Conservation (phyloP, 2,113 vertebrate genomes). For the Dendropsophus ebraccatus region DNA sequence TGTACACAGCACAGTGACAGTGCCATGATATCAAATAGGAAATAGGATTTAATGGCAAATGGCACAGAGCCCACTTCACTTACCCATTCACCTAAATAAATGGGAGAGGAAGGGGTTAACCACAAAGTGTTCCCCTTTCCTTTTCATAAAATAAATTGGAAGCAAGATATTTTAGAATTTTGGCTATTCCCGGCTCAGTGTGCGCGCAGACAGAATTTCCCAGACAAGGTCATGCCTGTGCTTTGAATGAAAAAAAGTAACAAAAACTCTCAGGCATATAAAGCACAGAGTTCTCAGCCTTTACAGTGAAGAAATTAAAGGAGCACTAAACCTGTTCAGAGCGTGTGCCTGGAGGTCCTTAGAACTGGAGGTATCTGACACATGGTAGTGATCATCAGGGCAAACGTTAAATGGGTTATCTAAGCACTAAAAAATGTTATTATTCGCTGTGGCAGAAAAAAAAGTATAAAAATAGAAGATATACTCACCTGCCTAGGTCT, state of each 20-base stretch:
- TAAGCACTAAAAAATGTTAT: no score
- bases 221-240: slow-evolving; percentile 17
- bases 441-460: no score
- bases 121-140: neutral
- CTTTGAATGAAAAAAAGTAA: slow-evolving; percentile 12
- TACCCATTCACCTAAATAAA: no score
- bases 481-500: no score
- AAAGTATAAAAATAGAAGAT: no score
- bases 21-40: neutral
- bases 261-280: neutral
- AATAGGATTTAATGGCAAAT: neutral
- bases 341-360: neutral
- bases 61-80: neutral
- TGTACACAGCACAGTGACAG: neutral
- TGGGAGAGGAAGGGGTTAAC: neutral
- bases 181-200: slow-evolving; percentile 2
- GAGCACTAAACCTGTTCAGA: neutral
- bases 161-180: neutral
- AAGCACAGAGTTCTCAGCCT: neutral
- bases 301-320: neutral
- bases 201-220: slow-evolving; percentile 5
- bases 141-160: neutral
- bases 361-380: no score
- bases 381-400: no score
- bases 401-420: no score